A percentile compares a stretch with the other conserved stretches of the same genome.
Evolutionary conservation across 2,113 vertebrate genomes (phyloP).

Genomic region (Lathamus discolor): DNA sequence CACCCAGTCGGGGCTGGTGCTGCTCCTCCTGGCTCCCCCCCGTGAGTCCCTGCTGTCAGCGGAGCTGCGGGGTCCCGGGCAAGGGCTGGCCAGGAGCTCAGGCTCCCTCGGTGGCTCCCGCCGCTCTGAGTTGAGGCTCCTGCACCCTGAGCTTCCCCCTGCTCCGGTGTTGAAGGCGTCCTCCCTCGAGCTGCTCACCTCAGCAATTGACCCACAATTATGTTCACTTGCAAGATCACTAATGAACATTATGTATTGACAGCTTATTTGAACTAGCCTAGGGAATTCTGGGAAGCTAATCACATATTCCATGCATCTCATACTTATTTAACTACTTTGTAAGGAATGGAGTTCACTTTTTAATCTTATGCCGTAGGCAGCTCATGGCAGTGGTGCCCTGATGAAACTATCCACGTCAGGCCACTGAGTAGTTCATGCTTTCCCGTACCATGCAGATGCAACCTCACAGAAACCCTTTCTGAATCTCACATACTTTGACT

Average conservation of each 20-base stretch:
- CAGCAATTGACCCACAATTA: no score
- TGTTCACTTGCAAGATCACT: background rate
- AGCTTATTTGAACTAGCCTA: background rate
- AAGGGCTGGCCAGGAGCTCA: no score
- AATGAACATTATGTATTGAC: background rate
- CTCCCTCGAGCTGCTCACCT: no score
- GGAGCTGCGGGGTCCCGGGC: no score
- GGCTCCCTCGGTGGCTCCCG: no score
- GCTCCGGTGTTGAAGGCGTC: no score
- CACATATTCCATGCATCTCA: background rate
- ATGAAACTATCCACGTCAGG: background rate
- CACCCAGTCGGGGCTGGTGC: no score
- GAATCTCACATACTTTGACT: background rate
- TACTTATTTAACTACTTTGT: background rate
- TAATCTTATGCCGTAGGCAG: background rate
- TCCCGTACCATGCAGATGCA: background rate
- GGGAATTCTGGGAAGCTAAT: background rate
- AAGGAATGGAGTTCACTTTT: background rate
- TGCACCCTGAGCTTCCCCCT: no score
- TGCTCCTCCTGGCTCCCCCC: no score
- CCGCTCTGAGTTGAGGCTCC: no score
- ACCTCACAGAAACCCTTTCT: background rate
- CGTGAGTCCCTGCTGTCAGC: no score
- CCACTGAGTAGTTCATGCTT: background rate
- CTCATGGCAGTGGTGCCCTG: background rate